phyloP scores from a whole-genome alignment of 2,888 invertebrate genomes.

The Cheilosia urbana region DNA sequence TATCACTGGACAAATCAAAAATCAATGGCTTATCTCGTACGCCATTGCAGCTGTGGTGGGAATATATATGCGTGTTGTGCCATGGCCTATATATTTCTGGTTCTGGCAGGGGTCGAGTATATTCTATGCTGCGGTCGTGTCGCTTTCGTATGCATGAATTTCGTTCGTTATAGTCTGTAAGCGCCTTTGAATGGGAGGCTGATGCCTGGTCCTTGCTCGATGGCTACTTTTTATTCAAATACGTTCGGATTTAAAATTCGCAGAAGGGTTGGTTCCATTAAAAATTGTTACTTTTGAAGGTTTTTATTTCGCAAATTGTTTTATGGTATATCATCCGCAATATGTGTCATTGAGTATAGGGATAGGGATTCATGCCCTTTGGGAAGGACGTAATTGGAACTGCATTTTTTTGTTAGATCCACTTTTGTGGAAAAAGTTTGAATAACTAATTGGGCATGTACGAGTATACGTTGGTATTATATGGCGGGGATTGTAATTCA shows the following conservation, averaged over 20 bases:
- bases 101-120: neutral
- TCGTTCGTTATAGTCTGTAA: conserved; percentile 37
- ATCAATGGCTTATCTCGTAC: conserved; percentile 70
- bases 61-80: conserved; percentile 29
- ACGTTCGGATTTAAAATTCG: conserved; percentile 43
- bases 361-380: neutral
- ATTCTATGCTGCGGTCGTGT: conserved; percentile 41
- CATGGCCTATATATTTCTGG: conserved; percentile 4
- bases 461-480: too few relatives aligned
- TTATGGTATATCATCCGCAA: conserved; percentile 1
- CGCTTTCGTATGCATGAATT: conserved; percentile 44
- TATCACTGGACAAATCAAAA: conserved; percentile 72
- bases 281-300: conserved; percentile 38
- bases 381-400: conserved; percentile 16
- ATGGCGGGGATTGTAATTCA: too few relatives aligned
- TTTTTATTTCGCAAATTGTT: neutral
- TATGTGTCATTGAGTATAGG: conserved; percentile 1
- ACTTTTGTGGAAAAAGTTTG: too few relatives aligned
- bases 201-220: neutral
- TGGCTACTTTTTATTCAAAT: conserved; percentile 57
- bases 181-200: conserved; percentile 38
- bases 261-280: conserved; percentile 19
- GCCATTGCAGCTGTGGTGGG: conserved; percentile 48
- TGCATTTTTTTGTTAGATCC: conserved; percentile 10
- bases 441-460: too few relatives aligned